Percentiles rank a stretch among this genome's conserved stretches.
These are phyloP conservation scores for Tautogolabrus adspersus DNA, from an alignment of 2,113 vertebrate genomes.

Conservation along the genomic window DNA sequence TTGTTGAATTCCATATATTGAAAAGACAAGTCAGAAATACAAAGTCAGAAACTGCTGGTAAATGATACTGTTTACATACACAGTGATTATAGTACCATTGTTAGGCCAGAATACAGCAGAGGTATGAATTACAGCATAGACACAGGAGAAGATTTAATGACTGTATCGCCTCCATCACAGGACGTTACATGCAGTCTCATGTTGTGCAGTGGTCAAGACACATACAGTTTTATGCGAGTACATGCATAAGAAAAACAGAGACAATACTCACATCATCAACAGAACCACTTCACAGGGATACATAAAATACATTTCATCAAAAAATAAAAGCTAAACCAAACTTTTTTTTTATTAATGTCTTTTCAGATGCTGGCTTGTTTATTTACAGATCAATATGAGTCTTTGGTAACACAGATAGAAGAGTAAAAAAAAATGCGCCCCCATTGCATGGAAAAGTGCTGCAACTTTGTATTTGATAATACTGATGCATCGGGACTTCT, in stretches of 20 bases:
- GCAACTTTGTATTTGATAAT: conserved; percentile 23
- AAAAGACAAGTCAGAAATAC: conserved; percentile 15
- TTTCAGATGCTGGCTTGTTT: not conserved
- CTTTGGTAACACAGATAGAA: not conserved
- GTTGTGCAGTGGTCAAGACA: conserved; percentile 31
- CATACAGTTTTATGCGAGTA: not conserved
- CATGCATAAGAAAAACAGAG: not conserved
- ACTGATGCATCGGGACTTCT: conserved; percentile 43
- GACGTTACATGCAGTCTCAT: conserved; percentile 3
- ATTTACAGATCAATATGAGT: no score
- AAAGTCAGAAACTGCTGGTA: not conserved
- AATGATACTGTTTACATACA: conserved; percentile 24
- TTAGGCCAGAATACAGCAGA: conserved; percentile 4
- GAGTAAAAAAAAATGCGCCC: not conserved
- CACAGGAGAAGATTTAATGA: conserved; percentile 24
- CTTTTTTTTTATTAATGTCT: not conserved
- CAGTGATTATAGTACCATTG: conserved; percentile 16
- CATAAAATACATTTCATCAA: not conserved
- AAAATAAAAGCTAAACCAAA: not conserved
- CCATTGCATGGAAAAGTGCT: conserved; percentile 1
- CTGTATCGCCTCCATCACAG: conserved; percentile 3
- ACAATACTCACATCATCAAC: not conserved
- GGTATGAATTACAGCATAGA: conserved; percentile 11
- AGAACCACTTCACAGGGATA: not conserved
- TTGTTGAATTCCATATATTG: conserved; percentile 30